Conservation (phyloP, 2,888 invertebrate genomes). For the Drosophila sordidapex region DNA sequence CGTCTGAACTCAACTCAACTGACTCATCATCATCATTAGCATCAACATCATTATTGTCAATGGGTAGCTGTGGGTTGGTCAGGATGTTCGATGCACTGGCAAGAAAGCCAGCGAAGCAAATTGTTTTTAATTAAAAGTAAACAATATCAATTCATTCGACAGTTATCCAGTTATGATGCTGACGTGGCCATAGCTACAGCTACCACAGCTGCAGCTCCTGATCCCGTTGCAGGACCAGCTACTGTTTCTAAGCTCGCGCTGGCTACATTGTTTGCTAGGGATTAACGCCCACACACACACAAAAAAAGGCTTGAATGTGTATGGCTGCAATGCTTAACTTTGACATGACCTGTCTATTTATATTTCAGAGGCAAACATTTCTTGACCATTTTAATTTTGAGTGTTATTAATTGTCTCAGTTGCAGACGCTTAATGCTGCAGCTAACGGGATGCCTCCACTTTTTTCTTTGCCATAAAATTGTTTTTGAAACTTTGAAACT, state of each 20-base stretch:
- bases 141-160: conserved; percentile 80
- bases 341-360: conserved; percentile 55
- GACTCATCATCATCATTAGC: conserved; percentile 25
- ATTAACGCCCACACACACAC: conserved; percentile 48
- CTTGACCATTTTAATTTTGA: conserved; percentile 45
- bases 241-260: conserved; percentile 36
- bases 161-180: conserved; percentile 78
- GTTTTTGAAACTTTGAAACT: conserved; percentile 31
- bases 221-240: conserved; percentile 10
- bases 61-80: conserved; percentile 24
- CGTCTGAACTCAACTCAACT: conserved; percentile 6
- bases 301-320: background rate
- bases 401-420: conserved; percentile 70
- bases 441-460: conserved; percentile 42
- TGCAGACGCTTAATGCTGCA: conserved; percentile 42
- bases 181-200: conserved; percentile 45
- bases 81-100: conserved; percentile 54
- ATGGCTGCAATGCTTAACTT: conserved; percentile 22
- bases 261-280: conserved; percentile 63
- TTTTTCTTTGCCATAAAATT: conserved; percentile 19
- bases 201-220: conserved; percentile 6
- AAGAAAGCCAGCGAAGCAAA: conserved; percentile 78
- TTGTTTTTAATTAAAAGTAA: conserved; percentile 80
- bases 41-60: conserved; percentile 17
- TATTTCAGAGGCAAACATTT: conserved; percentile 53